phyloP scores from a whole-genome alignment of 2,797 vertebrate species.

The Nasua narica region DNA sequence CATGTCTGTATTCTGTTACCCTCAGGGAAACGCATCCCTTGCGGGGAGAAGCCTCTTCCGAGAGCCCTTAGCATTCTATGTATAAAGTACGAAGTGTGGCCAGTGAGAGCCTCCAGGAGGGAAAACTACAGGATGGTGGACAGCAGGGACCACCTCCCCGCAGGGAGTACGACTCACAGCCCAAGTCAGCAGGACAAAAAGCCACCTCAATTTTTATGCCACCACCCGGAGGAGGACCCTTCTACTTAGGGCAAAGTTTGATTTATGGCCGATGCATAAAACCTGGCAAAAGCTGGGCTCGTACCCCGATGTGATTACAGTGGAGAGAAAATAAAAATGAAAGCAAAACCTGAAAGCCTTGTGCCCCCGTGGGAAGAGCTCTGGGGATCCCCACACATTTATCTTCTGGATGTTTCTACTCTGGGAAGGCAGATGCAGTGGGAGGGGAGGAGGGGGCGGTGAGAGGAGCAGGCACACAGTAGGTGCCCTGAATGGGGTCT shows the following conservation, averaged over 20 bases:
- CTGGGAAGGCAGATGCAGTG: constrained; percentile 5
- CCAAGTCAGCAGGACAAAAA: background rate
- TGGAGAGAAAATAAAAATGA: constrained; percentile 45
- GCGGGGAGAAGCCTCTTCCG: background rate
- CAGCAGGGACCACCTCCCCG: background rate
- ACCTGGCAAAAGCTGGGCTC: background rate
- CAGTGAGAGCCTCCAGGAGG: background rate
- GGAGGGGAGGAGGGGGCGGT: background rate
- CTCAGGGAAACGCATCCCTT: background rate
- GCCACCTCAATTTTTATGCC: background rate
- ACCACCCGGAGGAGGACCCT: background rate
- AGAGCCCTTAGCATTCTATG: background rate
- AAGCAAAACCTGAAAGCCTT: background rate
- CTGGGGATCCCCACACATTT: background rate
- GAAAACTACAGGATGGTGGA: no score
- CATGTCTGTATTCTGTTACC: background rate
- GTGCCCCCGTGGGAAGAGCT: constrained; percentile 54
- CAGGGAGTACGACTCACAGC: background rate
- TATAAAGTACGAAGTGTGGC: background rate
- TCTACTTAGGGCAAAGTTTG: background rate
- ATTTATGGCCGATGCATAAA: background rate
- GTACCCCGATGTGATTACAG: background rate
- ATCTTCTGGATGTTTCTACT: constrained; percentile 62
- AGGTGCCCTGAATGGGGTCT: no score
- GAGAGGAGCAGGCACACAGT: background rate